phyloP scores from a whole-genome alignment of 1,140 invertebrate genomes.

The Paramacrobiotus metropolitanus region DNA sequence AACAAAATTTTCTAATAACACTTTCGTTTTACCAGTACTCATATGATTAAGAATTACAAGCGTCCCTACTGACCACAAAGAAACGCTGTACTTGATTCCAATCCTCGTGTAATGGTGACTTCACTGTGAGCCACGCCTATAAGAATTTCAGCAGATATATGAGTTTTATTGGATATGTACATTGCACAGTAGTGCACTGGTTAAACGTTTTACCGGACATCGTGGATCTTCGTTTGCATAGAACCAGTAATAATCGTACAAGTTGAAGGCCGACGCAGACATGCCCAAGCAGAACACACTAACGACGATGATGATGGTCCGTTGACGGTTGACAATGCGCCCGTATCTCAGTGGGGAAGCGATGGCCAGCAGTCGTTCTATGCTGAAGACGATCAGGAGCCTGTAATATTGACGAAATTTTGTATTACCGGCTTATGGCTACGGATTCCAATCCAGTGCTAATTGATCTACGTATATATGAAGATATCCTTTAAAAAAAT shows the following conservation, averaged over 20 bases:
- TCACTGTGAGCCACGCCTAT: too few species aligned
- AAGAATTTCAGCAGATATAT: background rate
- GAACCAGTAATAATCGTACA: slow-evolving; percentile 1
- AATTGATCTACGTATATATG: background rate
- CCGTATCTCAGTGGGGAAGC: background rate
- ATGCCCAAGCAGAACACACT: background rate
- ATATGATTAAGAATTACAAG: too few species aligned
- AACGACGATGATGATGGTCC: background rate
- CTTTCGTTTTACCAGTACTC: too few species aligned
- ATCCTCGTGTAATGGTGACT: too few species aligned
- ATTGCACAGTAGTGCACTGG: background rate
- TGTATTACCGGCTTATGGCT: background rate
- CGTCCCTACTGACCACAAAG: too few species aligned
- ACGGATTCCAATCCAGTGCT: background rate
- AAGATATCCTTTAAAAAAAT: too few species aligned
- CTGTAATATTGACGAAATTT: too few species aligned
- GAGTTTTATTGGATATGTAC: background rate
- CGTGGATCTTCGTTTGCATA: background rate
- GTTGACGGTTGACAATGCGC: background rate
- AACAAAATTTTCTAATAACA: too few species aligned
- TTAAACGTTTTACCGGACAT: background rate
- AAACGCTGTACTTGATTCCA: too few species aligned
- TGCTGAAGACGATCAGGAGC: background rate
- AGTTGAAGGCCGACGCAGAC: background rate
- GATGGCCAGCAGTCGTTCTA: background rate